Evolutionary conservation across 2,797 vertebrate genomes (phyloP).

Genomic region (Characodon lateralis): DNA sequence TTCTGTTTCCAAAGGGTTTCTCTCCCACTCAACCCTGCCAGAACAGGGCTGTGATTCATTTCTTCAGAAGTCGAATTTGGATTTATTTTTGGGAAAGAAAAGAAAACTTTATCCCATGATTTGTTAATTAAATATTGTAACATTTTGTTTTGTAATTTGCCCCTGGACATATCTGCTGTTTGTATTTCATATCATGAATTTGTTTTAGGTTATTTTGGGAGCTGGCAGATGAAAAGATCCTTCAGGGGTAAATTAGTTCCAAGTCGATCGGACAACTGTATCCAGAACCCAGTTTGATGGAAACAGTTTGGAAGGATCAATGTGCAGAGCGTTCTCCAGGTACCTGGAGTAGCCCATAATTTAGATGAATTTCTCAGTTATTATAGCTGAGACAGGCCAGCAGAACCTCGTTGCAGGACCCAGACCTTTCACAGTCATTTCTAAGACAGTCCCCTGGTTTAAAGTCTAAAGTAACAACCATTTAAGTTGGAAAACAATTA

Average conservation of each 20-base stretch:
- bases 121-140: neutral
- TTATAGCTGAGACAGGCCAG: neutral
- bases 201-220: neutral
- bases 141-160: neutral
- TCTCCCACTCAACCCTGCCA: constrained; percentile 43
- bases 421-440: too few species aligned
- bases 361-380: neutral
- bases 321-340: too few species aligned
- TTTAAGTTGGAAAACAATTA: neutral
- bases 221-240: neutral
- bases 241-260: too few species aligned
- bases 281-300: too few species aligned
- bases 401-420: neutral
- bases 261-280: too few species aligned
- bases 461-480: neutral
- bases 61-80: constrained; percentile 27
- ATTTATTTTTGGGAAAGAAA: constrained; percentile 1
- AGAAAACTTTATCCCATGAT: constrained; percentile 7
- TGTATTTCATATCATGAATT: neutral
- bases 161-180: neutral
- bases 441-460: too few species aligned
- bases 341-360: too few species aligned
- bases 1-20: constrained; percentile 36
- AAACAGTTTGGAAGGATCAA: too few species aligned
- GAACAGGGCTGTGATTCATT: constrained; percentile 36